Conservation (phyloP, 2,113 vertebrate species). For the Podiceps cristatus region DNA sequence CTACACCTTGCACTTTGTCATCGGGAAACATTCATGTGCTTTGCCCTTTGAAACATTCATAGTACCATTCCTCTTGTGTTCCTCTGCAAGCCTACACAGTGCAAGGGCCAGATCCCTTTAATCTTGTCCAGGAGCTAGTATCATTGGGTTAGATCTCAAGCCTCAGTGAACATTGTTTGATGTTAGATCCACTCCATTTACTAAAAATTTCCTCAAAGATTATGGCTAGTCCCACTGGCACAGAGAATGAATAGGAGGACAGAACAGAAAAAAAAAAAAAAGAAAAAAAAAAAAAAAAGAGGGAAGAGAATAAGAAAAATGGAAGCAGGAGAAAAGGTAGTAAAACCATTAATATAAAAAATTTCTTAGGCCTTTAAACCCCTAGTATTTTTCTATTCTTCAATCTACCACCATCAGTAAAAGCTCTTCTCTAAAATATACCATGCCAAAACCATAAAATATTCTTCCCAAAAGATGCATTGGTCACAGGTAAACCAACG, state of each 20-base stretch:
- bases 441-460: background rate
- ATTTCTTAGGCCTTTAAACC: background rate
- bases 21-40: background rate
- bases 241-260: background rate
- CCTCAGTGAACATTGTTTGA: background rate
- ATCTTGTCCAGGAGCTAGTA: background rate
- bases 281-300: background rate
- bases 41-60: background rate
- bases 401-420: background rate
- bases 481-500: background rate
- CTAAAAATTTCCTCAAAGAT: conserved; percentile 17
- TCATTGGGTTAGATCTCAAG: background rate
- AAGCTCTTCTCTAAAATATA: background rate
- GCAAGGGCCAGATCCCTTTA: background rate
- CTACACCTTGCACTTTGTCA: background rate
- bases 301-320: background rate
- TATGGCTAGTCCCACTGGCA: conserved; percentile 14
- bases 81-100: background rate
- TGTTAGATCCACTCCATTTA: background rate
- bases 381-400: background rate
- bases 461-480: background rate
- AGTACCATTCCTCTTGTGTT: background rate
- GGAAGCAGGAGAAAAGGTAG: background rate
- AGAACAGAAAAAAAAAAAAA: background rate
- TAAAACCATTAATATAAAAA: background rate